These are phyloP conservation scores for Yponomeuta cagnagella DNA, from an alignment of 2,888 invertebrate species.

Conservation along the genomic window DNA sequence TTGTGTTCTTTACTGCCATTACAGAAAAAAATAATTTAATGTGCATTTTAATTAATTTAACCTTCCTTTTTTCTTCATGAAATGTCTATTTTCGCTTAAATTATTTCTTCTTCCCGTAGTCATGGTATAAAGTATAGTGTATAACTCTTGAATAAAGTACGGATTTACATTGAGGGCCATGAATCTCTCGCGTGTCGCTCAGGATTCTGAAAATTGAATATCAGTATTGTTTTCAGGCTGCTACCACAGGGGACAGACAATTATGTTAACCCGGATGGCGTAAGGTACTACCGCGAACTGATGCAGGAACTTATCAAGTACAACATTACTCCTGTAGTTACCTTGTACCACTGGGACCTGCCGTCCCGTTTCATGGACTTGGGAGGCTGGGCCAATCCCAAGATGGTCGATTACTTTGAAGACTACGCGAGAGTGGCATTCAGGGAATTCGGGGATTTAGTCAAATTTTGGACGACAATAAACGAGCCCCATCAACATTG, in stretches of 20 bases:
- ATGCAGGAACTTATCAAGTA: conserved; percentile 80
- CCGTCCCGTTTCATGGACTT: conserved; percentile 69
- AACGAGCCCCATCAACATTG: conserved; percentile 81
- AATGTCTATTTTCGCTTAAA: too few species aligned
- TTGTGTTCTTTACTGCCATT: too few species aligned
- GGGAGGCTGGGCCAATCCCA: conserved; percentile 70
- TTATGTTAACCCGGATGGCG: conserved; percentile 80
- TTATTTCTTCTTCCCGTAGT: too few species aligned
- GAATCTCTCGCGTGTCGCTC: too few species aligned
- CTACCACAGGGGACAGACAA: conserved; percentile 81
- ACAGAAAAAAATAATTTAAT: too few species aligned
- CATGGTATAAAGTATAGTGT: too few species aligned
- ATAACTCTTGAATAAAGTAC: too few species aligned
- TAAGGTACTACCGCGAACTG: conserved; percentile 83
- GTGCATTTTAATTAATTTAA: too few species aligned
- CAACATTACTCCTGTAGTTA: conserved; percentile 80
- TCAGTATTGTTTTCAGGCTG: conserved; percentile 57
- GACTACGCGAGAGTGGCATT: conserved; percentile 75
- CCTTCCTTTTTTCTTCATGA: too few species aligned
- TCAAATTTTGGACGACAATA: conserved; percentile 84
- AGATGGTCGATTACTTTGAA: conserved; percentile 68
- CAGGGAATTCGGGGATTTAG: conserved; percentile 77
- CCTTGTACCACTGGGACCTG: conserved; percentile 79
- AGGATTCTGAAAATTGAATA: too few species aligned
- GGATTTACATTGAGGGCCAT: too few species aligned